A percentile compares a stretch with the other conserved stretches of the same genome.
Conservation (phyloP, 2,888 invertebrate species). For the Habrosyne pyritoides region DNA sequence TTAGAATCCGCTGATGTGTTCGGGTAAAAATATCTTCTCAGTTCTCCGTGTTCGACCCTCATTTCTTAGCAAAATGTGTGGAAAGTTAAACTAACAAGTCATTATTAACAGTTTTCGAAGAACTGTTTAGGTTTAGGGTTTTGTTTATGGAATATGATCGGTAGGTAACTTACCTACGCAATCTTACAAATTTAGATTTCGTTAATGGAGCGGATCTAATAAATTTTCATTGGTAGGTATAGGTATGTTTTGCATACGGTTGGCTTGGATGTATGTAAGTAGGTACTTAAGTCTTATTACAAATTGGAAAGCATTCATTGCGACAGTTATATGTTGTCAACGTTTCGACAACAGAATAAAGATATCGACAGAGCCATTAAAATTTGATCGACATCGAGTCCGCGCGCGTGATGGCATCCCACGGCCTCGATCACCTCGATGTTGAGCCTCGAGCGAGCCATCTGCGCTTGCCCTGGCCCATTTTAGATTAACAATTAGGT, state of each 20-base stretch:
- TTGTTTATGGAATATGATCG: slow-evolving; percentile 1
- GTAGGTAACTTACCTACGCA: background rate
- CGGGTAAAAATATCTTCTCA: slow-evolving; percentile 2
- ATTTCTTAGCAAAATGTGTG: slow-evolving; percentile 7
- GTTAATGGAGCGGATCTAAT: slow-evolving; percentile 3
- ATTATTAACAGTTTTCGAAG: background rate
- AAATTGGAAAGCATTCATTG: slow-evolving; percentile 44
- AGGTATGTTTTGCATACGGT: background rate
- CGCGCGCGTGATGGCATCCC: slow-evolving; percentile 58
- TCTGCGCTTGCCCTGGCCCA: slow-evolving; percentile 29
- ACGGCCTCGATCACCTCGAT: slow-evolving; percentile 43
- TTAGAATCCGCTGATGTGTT: background rate
- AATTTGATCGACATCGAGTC: slow-evolving; percentile 57
- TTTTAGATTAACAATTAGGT: slow-evolving; percentile 29
- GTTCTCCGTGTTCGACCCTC: background rate
- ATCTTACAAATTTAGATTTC: background rate
- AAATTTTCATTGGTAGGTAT: background rate
- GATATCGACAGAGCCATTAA: slow-evolving; percentile 53
- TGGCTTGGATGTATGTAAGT: background rate
- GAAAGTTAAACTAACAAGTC: slow-evolving; percentile 5
- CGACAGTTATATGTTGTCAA: slow-evolving; percentile 38
- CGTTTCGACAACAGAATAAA: slow-evolving; percentile 43
- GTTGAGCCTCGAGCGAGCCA: slow-evolving; percentile 24
- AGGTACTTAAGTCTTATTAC: slow-evolving; percentile 12
- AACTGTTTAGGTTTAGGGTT: slow-evolving; percentile 1